Conservation (phyloP, 2,888 invertebrate species). For the Operophtera brumata region DNA sequence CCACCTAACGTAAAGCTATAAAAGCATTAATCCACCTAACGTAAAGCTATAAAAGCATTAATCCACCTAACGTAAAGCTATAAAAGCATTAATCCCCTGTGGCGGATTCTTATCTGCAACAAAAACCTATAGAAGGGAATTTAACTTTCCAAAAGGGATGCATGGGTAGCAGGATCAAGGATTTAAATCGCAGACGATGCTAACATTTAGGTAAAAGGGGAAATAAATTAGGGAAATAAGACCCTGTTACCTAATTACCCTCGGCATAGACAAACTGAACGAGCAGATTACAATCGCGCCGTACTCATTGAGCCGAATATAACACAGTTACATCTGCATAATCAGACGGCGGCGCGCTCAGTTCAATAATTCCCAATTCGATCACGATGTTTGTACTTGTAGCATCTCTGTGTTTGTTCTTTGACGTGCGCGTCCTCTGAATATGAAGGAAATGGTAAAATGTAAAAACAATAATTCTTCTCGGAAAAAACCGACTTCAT, state of each 20-base stretch:
- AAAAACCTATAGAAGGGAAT: too few relatives aligned
- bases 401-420: conserved; percentile 17
- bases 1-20: too few relatives aligned
- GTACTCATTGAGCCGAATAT: conserved; percentile 35
- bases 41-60: too few relatives aligned
- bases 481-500: too few relatives aligned
- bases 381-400: conserved; percentile 27
- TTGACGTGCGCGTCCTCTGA: conserved; percentile 10
- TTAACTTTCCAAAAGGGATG: background rate
- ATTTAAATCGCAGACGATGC: background rate
- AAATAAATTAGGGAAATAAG: background rate
- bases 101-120: too few relatives aligned
- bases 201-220: too few relatives aligned
- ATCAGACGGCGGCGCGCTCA: conserved; percentile 29
- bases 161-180: background rate
- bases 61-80: too few relatives aligned
- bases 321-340: conserved; percentile 36
- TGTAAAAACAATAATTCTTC: too few relatives aligned
- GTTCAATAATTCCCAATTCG: conserved; percentile 33
- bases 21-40: too few relatives aligned
- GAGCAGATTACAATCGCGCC: conserved; percentile 37
- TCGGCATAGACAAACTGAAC: conserved; percentile 23
- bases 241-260: conserved; percentile 10
- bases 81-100: too few relatives aligned
- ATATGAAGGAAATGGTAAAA: background rate